Evolutionary conservation across 2,797 vertebrate genomes (phyloP), one percentile per base, ranked within the genome.

Genomic region (Lagodon rhomboides): DNA sequence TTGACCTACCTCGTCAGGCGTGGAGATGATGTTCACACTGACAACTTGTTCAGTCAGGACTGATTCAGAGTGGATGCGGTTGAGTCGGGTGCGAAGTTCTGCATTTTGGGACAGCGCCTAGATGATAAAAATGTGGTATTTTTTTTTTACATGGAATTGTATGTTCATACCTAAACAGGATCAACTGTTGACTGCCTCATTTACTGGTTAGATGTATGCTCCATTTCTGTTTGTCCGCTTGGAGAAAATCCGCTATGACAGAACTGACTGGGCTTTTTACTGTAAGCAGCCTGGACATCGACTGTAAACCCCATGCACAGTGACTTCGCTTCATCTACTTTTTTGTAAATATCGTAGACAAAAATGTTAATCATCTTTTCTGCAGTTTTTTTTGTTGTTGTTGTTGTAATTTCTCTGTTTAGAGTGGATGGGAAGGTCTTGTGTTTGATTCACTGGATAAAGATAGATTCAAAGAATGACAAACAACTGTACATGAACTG

Each of bases 1-100:
- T 81, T 50, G 55, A 87, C 96, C 92, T 95, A 99, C 98, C 97
- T 99, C 98, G 84, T 99, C 97, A 79, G 97, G 96, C 78, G 97
- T 99, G 95, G 97, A 96, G 89, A 99, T 98, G 95, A 99, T 98
- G 96, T 99, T 99, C 93, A 99, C 98, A 92, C 97, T 99, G 95
- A 99, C 97, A 91, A 98, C 97, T 94, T 99, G 98, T 91, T 99
- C 98, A 85, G 95, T 96, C 93, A 99, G 95, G 92, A 98, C 96
- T 62, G 98, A 99, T 85, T 99, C 98, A 70, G 98, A 97, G 91
- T 99, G 98, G 94, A 99, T 99, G 92, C 98, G 98, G 95, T 95
- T 98, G 90, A 99, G 96, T 66, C 98, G 96, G 90, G 95, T 99
- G 93, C 98, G 97, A 89, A 99, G 97, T 91, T 99, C 98, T 90